Evolutionary conservation across 2,797 vertebrate genomes (phyloP).

Genomic region (Falco berigora): DNA sequence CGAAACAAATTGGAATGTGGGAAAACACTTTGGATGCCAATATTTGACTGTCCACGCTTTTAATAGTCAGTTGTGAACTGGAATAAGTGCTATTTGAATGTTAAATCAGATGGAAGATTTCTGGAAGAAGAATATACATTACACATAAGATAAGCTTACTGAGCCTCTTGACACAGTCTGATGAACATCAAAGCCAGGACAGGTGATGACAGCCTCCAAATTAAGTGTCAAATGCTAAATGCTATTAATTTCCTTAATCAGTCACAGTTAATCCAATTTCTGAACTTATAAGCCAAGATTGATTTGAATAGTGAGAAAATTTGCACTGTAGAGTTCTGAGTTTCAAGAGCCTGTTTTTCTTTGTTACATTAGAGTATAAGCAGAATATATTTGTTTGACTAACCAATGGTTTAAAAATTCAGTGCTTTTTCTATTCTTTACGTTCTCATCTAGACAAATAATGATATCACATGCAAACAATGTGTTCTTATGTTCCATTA

Average conservation of each 20-base stretch:
- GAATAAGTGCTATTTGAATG: not conserved
- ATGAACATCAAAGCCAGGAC: not conserved
- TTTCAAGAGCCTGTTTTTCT: not conserved
- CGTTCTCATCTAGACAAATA: not conserved
- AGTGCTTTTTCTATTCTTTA: not conserved
- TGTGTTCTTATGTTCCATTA: not conserved
- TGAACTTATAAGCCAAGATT: not conserved
- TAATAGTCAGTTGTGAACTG: not conserved
- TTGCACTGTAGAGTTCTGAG: not conserved
- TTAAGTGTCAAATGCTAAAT: not conserved
- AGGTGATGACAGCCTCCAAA: not conserved
- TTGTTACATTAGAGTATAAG: not conserved
- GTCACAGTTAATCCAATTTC: not conserved
- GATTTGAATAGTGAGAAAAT: not conserved
- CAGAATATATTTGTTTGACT: not conserved
- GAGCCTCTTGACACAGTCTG: not conserved
- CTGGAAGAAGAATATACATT: not conserved
- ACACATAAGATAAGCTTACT: not conserved
- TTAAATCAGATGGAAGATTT: not conserved
- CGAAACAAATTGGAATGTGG: not conserved
- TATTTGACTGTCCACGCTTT: not conserved
- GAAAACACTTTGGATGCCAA: not conserved
- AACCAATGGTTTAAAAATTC: not conserved
- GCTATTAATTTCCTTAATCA: not conserved
- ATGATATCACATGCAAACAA: not conserved